Base-by-base conservation (phyloP, 2,113 vertebrate genomes). In the Pionites leucogaster region DNA sequence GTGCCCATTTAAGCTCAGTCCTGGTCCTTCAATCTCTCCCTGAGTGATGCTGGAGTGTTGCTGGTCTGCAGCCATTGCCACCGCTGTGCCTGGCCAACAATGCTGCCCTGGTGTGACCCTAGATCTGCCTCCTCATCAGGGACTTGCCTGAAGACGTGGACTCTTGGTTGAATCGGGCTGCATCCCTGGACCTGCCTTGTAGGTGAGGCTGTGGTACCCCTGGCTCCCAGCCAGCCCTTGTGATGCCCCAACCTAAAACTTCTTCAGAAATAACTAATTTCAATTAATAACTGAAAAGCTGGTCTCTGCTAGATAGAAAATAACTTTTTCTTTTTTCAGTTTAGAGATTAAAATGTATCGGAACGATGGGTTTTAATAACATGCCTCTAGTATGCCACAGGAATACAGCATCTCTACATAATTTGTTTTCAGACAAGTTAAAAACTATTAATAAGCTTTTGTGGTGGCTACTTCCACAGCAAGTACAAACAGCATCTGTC, bases 1-100 rank as follows among this genome's bases (percentile, higher is more conserved):
- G 44, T 46, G 41, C n/a, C 64, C 55, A 63, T 62, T 79, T 60
- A 59, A 96, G 55, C 55, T 71, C 84, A 89, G 81, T 25, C 19
- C 13, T 18, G 29, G 35, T 3, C 22, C 23, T 18, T 57, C 3
- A 9, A 0, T 13, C 5, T 9, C 1, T 18, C 15, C 2, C 13
- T 41, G 13, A 4, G 33, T 8, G 6, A 29, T 25, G 39, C 70
- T 46, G 42, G 28, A 53, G 33, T 8, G 19, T 27, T 17, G 29
- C 9, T 83, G 67, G 25, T 29, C 59, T 59, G 31, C 11, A 70
- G 70, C 3, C 4, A 5, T 23, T 12, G 37, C 6, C 7, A 17
- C 7, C 1, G 10, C 16, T 31, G 10, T 47, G 41, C 8, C 37
- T 19, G 24, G 53, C 13, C 10, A 22, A 20, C 24, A 41, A 18